Evolutionary conservation across 2,888 invertebrate species (phyloP).

Genomic region (Lithophane ornitopus): DNA sequence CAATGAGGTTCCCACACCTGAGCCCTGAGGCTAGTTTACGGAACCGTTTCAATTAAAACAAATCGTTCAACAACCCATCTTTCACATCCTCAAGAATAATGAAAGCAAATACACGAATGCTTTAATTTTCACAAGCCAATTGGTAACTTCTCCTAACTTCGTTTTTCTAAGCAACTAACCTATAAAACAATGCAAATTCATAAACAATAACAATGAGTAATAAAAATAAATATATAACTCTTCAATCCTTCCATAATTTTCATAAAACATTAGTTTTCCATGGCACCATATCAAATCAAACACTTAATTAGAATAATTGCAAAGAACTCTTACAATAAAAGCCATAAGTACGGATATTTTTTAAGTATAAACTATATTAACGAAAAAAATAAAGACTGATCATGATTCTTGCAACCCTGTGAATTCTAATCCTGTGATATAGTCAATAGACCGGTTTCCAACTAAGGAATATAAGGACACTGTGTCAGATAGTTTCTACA

Average conservation of each 20-base stretch:
- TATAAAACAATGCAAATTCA: constrained; percentile 13
- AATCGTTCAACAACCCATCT: not conserved
- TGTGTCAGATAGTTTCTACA: constrained; percentile 52
- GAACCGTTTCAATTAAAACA: constrained; percentile 40
- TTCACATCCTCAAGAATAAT: not conserved
- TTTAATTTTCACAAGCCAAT: constrained; percentile 12
- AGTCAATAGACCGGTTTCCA: constrained; percentile 77
- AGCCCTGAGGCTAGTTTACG: constrained; percentile 56
- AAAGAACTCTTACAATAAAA: constrained; percentile 56
- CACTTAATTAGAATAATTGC: constrained; percentile 50
- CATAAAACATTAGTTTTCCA: constrained; percentile 49
- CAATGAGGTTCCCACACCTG: constrained; percentile 44
- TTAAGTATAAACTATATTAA: constrained; percentile 50
- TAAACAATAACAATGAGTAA: constrained; percentile 34
- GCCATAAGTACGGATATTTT: constrained; percentile 61
- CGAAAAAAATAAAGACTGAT: constrained; percentile 67
- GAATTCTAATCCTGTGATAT: constrained; percentile 86
- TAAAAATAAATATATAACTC: constrained; percentile 24
- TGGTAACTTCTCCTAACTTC: constrained; percentile 7
- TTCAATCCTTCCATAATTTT: constrained; percentile 14
- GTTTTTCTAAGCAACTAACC: not conserved
- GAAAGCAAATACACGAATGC: not conserved
- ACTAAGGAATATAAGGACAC: constrained; percentile 72
- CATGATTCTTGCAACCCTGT: constrained; percentile 85
- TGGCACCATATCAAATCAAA: constrained; percentile 67